A percentile compares a stretch with the other conserved stretches of the same genome.
phyloP scores from a whole-genome alignment of 1,140 invertebrate genomes.

The Drosophila pectinifera region DNA sequence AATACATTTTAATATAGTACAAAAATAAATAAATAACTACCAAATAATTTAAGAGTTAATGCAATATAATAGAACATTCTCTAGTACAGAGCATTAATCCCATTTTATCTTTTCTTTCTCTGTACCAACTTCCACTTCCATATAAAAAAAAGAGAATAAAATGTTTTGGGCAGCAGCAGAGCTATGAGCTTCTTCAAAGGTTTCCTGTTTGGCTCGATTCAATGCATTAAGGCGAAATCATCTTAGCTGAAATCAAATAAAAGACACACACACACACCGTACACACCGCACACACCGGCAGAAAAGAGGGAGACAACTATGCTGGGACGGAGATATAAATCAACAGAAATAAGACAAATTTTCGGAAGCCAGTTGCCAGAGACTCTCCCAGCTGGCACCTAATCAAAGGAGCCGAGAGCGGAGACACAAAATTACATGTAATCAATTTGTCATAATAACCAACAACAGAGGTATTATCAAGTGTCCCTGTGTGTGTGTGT shows the following conservation, averaged over 20 bases:
- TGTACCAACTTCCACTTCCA: conserved; percentile 42
- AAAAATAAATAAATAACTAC: no score
- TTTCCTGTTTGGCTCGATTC: conserved; percentile 64
- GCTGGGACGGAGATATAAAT: conserved; percentile 47
- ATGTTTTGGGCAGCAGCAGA: conserved; percentile 17
- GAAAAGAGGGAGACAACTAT: conserved; percentile 23
- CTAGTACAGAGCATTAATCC: background rate
- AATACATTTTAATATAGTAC: no score
- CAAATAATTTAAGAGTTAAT: no score
- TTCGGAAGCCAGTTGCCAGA: conserved; percentile 19
- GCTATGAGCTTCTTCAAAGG: conserved; percentile 54
- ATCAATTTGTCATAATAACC: conserved; percentile 65
- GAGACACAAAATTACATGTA: conserved; percentile 56
- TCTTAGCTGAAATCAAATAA: conserved; percentile 56
- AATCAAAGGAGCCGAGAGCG: conserved; percentile 39
- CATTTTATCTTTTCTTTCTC: background rate
- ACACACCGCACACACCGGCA: background rate
- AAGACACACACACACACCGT: conserved; percentile 8
- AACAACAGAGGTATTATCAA: background rate
- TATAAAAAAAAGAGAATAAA: conserved; percentile 10
- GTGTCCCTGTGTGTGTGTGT: background rate
- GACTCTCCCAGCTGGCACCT: conserved; percentile 32
- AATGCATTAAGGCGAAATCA: conserved; percentile 64
- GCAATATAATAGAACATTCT: no score
- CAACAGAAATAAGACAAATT: conserved; percentile 58